phyloP scores from a whole-genome alignment of 1,140 invertebrate genomes.

The Drosophila carrolli region DNA sequence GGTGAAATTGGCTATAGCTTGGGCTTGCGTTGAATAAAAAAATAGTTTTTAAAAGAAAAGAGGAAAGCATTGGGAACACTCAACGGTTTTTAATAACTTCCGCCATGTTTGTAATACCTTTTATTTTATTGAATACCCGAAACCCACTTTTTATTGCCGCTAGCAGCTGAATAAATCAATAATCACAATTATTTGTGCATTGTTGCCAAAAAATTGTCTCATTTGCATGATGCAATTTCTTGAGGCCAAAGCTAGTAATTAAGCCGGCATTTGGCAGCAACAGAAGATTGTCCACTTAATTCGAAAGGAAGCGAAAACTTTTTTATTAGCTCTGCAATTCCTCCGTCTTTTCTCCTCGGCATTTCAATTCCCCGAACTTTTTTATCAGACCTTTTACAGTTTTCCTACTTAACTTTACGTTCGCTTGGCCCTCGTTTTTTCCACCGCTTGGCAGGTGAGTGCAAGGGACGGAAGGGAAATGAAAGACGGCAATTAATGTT shows the following conservation, averaged over 20 bases:
- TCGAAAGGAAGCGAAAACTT: conserved; percentile 46
- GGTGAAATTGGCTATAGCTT: too few relatives aligned
- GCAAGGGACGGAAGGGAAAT: conserved; percentile 46
- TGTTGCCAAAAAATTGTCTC: conserved; percentile 37
- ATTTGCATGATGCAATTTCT: conserved; percentile 18
- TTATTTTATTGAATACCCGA: too few relatives aligned
- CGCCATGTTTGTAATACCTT: too few relatives aligned
- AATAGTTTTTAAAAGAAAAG: too few relatives aligned
- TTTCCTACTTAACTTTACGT: conserved; percentile 61
- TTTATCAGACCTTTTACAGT: conserved; percentile 72
- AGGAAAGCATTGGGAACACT: too few relatives aligned
- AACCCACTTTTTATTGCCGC: not conserved
- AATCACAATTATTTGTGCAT: conserved; percentile 14
- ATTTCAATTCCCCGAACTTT: conserved; percentile 54
- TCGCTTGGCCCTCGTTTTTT: conserved; percentile 32
- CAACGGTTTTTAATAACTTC: too few relatives aligned
- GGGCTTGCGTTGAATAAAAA: too few relatives aligned
- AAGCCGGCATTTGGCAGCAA: conserved; percentile 48
- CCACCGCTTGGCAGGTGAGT: conserved; percentile 37
- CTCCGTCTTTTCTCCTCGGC: conserved; percentile 18
- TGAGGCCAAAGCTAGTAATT: conserved; percentile 34
- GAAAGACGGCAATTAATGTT: conserved; percentile 73
- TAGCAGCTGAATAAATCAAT: conserved; percentile 36
- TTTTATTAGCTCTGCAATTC: conserved; percentile 64
- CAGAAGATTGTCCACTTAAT: conserved; percentile 57